Base-by-base conservation (phyloP, 1,140 invertebrate species). In the Lithobius niger region DNA sequence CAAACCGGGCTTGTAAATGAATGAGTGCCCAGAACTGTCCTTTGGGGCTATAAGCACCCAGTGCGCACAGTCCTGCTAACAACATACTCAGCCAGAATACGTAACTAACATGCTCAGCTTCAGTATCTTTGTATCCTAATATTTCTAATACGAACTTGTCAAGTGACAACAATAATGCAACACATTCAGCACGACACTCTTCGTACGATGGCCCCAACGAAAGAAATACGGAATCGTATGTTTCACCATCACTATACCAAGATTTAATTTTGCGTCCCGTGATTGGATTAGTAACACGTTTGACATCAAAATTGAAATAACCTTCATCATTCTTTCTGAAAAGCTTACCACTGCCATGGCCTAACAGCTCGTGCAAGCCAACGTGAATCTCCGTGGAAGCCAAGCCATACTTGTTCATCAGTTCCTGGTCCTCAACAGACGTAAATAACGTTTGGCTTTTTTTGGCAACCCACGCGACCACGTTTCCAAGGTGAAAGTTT, bases 281-380 rank as follows among this genome's bases (percentile, higher is more conserved):
- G 3, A 90, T 70, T 27, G 91, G 83, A 62, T 95, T 84, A 55
- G 79, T 81, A 0, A 91, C 77, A 19, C 72, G 77, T 0, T 80
- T 73, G 22, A 73, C 71, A 67, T 94, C 82, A 67, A 91, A 97
- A 69, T 97, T 96, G 54, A 82, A 82, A 0, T 75, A 77, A 15
- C 84, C 88, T 58, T 87, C 76, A 16, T 77, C 76, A 57, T 82
- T 75, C 64, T 84, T 79, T n/a, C 76, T 73, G 52, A 97, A 82
- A 1, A 96, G 69, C 73, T 97, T 97, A 1, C 94, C 94, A 71
- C 88, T 93, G 27, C 93, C 94, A 71, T 97, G 94, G 0, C 94
- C 94, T 1, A 97, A 72, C 2, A 97, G 73, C 71, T 97, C 94
- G 67, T 97, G 93, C 0, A 97, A 75, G 42, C 89, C 92, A 19